Percentiles rank a stretch among this genome's conserved stretches.
These are phyloP conservation scores for Formica aserva DNA, from an alignment of 2,888 invertebrate species.

Conservation along the genomic window DNA sequence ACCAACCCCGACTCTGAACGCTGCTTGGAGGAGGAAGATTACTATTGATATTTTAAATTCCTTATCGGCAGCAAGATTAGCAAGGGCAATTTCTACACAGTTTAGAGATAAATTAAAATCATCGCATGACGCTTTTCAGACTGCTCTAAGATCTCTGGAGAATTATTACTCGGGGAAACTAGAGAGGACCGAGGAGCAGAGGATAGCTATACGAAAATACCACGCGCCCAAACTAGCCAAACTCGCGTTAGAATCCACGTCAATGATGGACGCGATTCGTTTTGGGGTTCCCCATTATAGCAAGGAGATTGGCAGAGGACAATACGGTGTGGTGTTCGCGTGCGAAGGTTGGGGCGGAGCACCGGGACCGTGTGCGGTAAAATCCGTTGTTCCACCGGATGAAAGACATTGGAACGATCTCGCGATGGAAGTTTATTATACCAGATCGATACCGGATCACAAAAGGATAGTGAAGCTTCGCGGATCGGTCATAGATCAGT, in stretches of 20 bases:
- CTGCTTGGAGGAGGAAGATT: conserved; percentile 90
- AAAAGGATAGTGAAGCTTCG: conserved; percentile 91
- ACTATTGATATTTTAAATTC: conserved; percentile 91
- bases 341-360: conserved; percentile 92
- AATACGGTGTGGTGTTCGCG: conserved; percentile 95
- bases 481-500: conserved; percentile 94
- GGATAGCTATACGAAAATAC: conserved; percentile 91
- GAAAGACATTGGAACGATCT: conserved; percentile 96
- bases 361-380: conserved; percentile 92
- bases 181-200: conserved; percentile 93
- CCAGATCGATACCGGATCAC: conserved; percentile 94
- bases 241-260: conserved; percentile 93
- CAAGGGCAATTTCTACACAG: conserved; percentile 91
- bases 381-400: conserved; percentile 95
- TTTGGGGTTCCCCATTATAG: conserved; percentile 90
- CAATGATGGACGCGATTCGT: conserved; percentile 92
- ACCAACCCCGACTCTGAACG: conserved; percentile 86
- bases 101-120: conserved; percentile 91
- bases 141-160: conserved; percentile 91
- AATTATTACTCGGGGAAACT: conserved; percentile 90
- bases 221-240: conserved; percentile 93
- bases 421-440: conserved; percentile 96
- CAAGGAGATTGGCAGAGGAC: conserved; percentile 92
- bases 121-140: conserved; percentile 92
- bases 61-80: conserved; percentile 90